Base-by-base conservation (phyloP, 2,888 invertebrate genomes). In the Linyphia triangularis region DNA sequence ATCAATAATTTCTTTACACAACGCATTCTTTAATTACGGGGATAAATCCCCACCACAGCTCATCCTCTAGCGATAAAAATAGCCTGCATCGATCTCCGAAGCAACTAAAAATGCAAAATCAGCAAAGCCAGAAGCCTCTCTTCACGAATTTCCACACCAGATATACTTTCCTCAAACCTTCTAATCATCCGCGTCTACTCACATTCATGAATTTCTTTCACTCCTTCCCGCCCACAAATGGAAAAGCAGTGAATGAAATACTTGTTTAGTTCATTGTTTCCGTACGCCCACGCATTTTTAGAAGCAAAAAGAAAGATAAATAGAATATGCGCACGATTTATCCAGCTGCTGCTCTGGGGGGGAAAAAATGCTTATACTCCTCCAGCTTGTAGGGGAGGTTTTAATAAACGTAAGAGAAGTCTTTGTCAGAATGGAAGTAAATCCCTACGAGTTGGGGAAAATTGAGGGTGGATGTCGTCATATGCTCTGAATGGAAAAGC, bases 131-230 rank as follows among this genome's bases (percentile, higher is more conserved):
- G 3, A 4, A 16, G 26, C 7, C 7, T 24, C 24, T 13, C 7
- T 10, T 24, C 5, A 6, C 24, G 24, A 19, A 61, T 61, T 61
- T 26, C 61, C 24, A 61, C 70, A n/a, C n/a, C n/a, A 26, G 43
- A 43, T 13, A 51, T n/a, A n/a, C n/a, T n/a, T n/a, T n/a, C n/a
- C 43, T n/a, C 43, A 22, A 19, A 7, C 22, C 28, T 30, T 9
- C 24, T 30, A 22, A 9, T 19, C 30, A 30, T 59, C 3, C 24
- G 30, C 59, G 43, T 30, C 33, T 19, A 13, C 70, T 26, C 59
- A 33, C 79, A 79, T 81, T 81, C 81, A 69, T 24, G 69, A 70
- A 57, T 81, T n/a, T n/a, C n/a, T n/a, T n/a, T n/a, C n/a, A n/a
- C n/a, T n/a, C n/a, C n/a, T n/a, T 57, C 59, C 69, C 81, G 69